phyloP scores from a whole-genome alignment of 2,888 invertebrate species.

The Megalurothrips usitatus region DNA sequence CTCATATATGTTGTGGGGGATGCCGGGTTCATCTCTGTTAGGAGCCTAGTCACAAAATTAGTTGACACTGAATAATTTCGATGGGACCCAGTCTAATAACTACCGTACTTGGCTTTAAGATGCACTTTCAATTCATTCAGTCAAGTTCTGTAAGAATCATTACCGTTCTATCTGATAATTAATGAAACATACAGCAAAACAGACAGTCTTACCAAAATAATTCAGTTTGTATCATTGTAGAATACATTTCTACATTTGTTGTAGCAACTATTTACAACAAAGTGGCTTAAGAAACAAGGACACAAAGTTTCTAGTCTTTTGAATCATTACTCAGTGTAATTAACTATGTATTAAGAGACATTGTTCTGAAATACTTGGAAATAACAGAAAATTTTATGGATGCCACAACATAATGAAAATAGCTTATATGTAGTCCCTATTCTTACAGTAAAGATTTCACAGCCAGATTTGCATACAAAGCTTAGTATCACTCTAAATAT shows the following conservation, averaged over 20 bases:
- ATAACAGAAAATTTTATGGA: background rate
- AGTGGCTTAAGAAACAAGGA: background rate
- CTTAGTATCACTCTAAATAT: background rate
- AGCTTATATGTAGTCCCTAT: background rate
- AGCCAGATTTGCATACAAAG: constrained; percentile 22
- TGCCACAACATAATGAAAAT: background rate
- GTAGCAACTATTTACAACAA: background rate
- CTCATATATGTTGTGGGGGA: no score
- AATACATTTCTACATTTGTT: background rate
- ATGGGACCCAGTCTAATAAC: no score
- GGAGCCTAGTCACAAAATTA: no score
- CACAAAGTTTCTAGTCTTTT: background rate
- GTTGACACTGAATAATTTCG: no score
- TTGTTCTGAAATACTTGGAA: background rate
- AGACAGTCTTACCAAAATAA: constrained; percentile 12
- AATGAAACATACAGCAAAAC: background rate
- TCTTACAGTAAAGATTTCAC: constrained; percentile 13
- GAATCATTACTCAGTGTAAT: background rate
- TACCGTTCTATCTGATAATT: background rate
- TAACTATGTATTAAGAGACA: background rate
- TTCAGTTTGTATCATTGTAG: background rate
- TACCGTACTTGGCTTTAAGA: background rate
- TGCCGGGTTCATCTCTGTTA: no score
- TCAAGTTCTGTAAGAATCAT: constrained; percentile 2
- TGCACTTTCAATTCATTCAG: constrained; percentile 7